Evolutionary conservation across 2,888 invertebrate genomes (phyloP), one percentile per base, ranked within the genome.

Genomic region (Sminthurinus aureus): DNA sequence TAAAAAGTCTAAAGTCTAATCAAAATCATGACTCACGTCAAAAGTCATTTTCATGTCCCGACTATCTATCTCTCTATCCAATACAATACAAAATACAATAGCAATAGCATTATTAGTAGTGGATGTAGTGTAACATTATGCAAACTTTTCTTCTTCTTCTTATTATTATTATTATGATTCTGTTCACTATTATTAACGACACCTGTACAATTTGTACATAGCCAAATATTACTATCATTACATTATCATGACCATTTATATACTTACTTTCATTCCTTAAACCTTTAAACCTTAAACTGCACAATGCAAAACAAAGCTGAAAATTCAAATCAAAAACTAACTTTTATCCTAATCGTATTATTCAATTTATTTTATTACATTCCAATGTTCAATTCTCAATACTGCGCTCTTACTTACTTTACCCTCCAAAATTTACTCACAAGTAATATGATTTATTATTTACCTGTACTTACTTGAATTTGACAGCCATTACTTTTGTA

Each of bases 11-110:
- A n/a, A n/a, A 84, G 83, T 80, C 85, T 82, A 77, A 84, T 80
- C 85, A 79, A 77, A 38, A 85, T 84, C 79, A 79, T 77, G 84
- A 83, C 66, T 78, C 84, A 74, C 81, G 83, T 79, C 81, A 82
- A 38, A 38, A 38, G 84, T 38, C 81, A 58, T 84, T 82, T 64
- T 84, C 83, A 85, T 79, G 84, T 84, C 58, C 84, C 85, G 51
- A 67, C n/a, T 18, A 20, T 81, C 38, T 20, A 12, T 58, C 8
- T 38, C 1, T 38, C 38, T 38, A 38, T 38, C 38, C 38, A 38
- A 38, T 38, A 4, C 38, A 38, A 38, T 38, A 6, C 38, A 38
- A 38, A 4, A 38, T 38, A 6, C 38, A 38, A 38, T 38, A 38
- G 38, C 38, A 4, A 6, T 38, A 38, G 38, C n/a, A n/a, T n/a